These are phyloP conservation scores for Perdita meconis DNA, from an alignment of 2,888 invertebrate species.

Conservation along the genomic window DNA sequence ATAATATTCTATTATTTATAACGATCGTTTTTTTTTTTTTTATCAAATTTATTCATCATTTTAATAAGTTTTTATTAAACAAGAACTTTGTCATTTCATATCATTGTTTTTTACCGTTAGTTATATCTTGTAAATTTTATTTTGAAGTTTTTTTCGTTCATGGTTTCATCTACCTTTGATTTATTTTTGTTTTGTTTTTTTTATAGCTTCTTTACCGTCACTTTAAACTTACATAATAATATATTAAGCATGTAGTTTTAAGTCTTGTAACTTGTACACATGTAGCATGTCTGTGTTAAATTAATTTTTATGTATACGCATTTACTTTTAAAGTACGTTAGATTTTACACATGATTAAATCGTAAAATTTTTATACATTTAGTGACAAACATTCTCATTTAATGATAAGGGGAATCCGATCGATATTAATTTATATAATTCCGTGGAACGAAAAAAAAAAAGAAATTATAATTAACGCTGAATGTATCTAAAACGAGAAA, in stretches of 20 bases:
- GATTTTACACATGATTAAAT: constrained; percentile 45
- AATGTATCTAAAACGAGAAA: constrained; percentile 15
- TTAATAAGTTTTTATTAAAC: not conserved
- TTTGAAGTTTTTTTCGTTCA: not conserved
- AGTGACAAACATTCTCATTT: constrained; percentile 45
- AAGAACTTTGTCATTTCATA: not conserved
- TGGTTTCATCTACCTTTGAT: not conserved
- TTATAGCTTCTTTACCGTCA: not conserved
- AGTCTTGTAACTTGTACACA: constrained; percentile 34
- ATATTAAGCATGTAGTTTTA: constrained; percentile 23
- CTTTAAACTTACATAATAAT: constrained; percentile 6
- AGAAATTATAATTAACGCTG: constrained; percentile 13
- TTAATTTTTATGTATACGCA: constrained; percentile 39
- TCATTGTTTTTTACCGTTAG: not conserved
- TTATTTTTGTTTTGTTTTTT: not conserved
- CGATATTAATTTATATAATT: constrained; percentile 25
- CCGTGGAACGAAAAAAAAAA: too few relatives aligned
- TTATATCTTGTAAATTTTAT: not conserved
- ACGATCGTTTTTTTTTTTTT: not conserved
- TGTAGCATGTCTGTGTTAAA: constrained; percentile 33
- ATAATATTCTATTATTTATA: constrained; percentile 1
- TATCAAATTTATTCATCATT: not conserved
- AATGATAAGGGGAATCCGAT: constrained; percentile 25
- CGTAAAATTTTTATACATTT: constrained; percentile 33
- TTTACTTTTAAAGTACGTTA: constrained; percentile 36